phyloP scores from a whole-genome alignment of 1,140 invertebrate genomes.

The Papilio polytes region DNA sequence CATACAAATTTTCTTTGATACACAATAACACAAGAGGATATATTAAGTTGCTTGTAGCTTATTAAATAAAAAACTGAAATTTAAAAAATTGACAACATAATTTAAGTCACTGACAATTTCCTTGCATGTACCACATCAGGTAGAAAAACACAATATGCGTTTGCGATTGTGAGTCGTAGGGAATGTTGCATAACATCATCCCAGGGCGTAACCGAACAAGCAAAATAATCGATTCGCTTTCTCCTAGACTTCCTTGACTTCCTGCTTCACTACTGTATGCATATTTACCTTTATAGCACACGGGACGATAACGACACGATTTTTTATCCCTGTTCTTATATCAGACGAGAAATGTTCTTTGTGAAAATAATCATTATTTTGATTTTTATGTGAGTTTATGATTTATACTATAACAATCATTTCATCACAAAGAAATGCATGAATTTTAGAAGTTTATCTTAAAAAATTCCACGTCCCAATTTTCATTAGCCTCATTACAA shows the following conservation, averaged over 20 bases:
- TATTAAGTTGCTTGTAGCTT: no score
- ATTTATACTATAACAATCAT: neutral
- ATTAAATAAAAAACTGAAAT: no score
- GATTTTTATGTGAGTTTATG: no score
- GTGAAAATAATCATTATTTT: no score
- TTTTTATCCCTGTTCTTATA: neutral
- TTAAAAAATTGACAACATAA: no score
- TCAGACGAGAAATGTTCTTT: neutral
- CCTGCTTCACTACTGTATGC: neutral
- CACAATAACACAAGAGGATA: no score
- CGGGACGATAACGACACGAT: neutral
- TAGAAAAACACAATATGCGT: neutral
- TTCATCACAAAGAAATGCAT: neutral
- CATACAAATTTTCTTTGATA: no score
- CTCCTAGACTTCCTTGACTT: neutral
- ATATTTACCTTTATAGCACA: neutral
- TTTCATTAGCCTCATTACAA: neutral
- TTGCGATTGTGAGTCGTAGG: neutral
- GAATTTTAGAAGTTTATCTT: neutral
- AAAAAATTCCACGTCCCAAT: neutral
- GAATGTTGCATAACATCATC: conserved; percentile 11
- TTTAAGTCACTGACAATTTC: no score
- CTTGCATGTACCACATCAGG: neutral
- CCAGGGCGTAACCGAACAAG: neutral
- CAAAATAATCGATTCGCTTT: conserved; percentile 8